A percentile compares a stretch with the other conserved stretches of the same genome.
phyloP scores from a whole-genome alignment of 2,797 vertebrate genomes.

The Galaxias olidus region DNA sequence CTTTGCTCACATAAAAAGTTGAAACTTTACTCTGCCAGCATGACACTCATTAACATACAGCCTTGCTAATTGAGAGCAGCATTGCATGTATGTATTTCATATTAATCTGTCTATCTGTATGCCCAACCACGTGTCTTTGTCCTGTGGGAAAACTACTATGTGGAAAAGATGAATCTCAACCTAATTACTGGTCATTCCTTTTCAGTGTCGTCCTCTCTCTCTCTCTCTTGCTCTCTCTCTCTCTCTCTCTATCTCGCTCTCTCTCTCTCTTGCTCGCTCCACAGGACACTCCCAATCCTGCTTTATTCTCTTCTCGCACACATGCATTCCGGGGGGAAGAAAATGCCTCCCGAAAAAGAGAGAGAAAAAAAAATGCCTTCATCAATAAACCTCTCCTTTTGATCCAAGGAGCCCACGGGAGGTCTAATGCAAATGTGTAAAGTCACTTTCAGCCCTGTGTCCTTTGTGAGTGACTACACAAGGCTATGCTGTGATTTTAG shows the following conservation, averaged over 20 bases:
- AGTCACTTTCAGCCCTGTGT: slow-evolving; percentile 1
- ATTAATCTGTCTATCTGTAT: not conserved
- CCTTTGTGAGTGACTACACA: not conserved
- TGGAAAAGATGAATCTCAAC: too few species aligned
- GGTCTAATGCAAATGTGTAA: not conserved
- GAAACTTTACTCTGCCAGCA: too few species aligned
- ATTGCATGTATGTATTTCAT: not conserved
- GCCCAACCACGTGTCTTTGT: not conserved
- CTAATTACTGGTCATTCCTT: not conserved
- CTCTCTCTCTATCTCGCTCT: slow-evolving; percentile 8
- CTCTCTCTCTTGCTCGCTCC: not conserved
- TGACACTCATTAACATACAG: not conserved
- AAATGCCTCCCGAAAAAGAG: too few species aligned
- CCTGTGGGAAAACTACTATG: not conserved
- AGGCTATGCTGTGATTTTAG: not conserved
- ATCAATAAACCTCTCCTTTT: not conserved
- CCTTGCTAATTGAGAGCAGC: not conserved
- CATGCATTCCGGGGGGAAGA: too few species aligned
- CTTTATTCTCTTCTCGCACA: too few species aligned
- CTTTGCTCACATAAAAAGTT: too few species aligned
- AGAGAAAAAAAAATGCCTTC: not conserved
- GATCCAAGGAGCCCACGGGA: not conserved
- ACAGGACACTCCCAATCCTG: not conserved
- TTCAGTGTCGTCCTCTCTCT: not conserved
- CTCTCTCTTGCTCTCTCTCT: not conserved